phyloP scores from a whole-genome alignment of 2,888 invertebrate genomes.

The Unio delphinus region DNA sequence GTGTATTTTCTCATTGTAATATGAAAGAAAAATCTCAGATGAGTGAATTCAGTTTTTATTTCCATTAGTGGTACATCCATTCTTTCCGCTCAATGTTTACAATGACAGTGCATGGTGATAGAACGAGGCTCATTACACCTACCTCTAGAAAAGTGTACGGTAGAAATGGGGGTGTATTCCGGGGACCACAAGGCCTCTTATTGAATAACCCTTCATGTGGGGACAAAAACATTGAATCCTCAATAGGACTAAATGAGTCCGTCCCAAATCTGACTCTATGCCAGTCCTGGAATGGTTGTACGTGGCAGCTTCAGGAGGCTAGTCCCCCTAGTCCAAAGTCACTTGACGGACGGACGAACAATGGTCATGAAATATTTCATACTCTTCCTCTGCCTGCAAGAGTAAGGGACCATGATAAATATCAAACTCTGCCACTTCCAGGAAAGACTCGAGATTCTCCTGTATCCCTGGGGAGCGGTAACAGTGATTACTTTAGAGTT shows the following conservation, averaged over 20 bases:
- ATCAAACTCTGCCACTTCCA: constrained; percentile 19
- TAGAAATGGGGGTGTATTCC: constrained; percentile 2
- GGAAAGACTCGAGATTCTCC: constrained; percentile 32
- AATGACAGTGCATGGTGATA: constrained; percentile 43
- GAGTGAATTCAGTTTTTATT: too few relatives aligned
- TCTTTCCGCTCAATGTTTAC: constrained; percentile 4
- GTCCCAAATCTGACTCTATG: constrained; percentile 33
- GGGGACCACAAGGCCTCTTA: constrained; percentile 15
- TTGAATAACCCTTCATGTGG: constrained; percentile 15
- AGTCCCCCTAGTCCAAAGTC: constrained; percentile 13
- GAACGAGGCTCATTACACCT: constrained; percentile 27
- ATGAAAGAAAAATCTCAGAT: too few relatives aligned
- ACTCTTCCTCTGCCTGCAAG: constrained; percentile 26
- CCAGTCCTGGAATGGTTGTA: constrained; percentile 49
- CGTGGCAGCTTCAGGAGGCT: constrained; percentile 33
- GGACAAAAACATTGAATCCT: constrained; percentile 19
- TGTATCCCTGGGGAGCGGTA: constrained; percentile 24
- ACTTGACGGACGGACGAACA: constrained; percentile 5
- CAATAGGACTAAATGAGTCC: constrained; percentile 12
- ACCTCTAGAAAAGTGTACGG: constrained; percentile 11
- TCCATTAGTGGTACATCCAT: too few relatives aligned
- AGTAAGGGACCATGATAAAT: constrained; percentile 14
- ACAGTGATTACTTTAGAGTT: constrained; percentile 31
- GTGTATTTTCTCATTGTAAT: too few relatives aligned
- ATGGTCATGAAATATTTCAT: constrained; percentile 19